Base-by-base conservation (phyloP, 2,797 vertebrate species). In the Siniperca undulata region DNA sequence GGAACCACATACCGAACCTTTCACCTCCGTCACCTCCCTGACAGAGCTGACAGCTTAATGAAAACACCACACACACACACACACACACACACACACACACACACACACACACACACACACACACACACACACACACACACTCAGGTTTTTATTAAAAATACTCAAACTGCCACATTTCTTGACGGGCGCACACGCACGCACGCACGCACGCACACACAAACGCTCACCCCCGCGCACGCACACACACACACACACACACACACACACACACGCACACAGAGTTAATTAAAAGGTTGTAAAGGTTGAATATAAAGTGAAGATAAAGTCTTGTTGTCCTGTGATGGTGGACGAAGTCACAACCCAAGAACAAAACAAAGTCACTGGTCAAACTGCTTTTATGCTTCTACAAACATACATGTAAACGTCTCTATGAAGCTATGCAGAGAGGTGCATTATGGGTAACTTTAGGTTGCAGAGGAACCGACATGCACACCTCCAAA, bases 21-120 rank as follows among this genome's bases (percentile, higher is more conserved):
- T 75, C 70, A 76, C 61, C 73, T 77, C 66, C 52, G 10, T 71
- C 78, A 70, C 27, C 52, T 80, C 5, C n/a, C 60, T 48, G 81
- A 86, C 81, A 78, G 60, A 56, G 17, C 38, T 81, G 85, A 87
- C 78, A 78, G 42, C 71, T 84, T 78, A 78, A 87, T 81, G 81
- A 87, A 77, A 79, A 30, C 46, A 27, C 40, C 59, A 65, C 12
- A 42, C 50, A 58, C 36, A 17, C 46, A 20, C 24, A 46, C 55
- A 59, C 69, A 27, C 48, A 46, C 36, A 53, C 44, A 71, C 36
- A 17, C 46, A 20, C 24, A 46, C 55, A 59, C 69, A 27, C 48
- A 46, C 36, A 53, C 44, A 71, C 27, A 27, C 27, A 27, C 27
- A 27, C 27, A 27, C 27, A 27, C 27, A 69, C 13, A 27, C 56